A percentile compares a stretch with the other conserved stretches of the same genome.
Evolutionary conservation across 2,888 invertebrate genomes (phyloP).

Genomic region (Masnerella sp.): DNA sequence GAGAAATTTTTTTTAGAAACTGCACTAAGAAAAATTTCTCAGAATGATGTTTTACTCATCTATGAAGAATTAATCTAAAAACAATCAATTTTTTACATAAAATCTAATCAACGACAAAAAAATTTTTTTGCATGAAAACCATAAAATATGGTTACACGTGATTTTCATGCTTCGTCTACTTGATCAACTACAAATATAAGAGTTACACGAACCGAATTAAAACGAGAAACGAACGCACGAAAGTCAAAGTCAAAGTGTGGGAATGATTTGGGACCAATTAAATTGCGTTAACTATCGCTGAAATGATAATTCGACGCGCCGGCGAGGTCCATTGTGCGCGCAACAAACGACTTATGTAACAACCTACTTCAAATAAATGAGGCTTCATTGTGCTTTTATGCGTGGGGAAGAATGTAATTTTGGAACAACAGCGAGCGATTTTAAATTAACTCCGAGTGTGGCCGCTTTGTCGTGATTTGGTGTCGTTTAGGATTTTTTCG

Average conservation of each 20-base stretch:
- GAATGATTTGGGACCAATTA: slow-evolving; percentile 50
- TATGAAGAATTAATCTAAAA: no score
- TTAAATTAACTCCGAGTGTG: slow-evolving; percentile 39
- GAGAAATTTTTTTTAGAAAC: no score
- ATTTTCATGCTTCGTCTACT: background rate
- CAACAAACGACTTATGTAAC: slow-evolving; percentile 52
- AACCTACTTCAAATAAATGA: slow-evolving; percentile 47
- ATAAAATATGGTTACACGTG: slow-evolving; percentile 11
- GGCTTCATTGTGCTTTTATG: slow-evolving; percentile 43
- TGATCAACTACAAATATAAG: slow-evolving; percentile 18
- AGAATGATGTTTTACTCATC: no score
- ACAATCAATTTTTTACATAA: no score
- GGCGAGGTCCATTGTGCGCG: slow-evolving; percentile 31
- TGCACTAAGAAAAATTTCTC: no score
- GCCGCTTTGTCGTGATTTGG: slow-evolving; percentile 21
- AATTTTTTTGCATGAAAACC: slow-evolving; percentile 3
- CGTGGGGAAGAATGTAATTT: slow-evolving; percentile 46
- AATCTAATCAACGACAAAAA: no score
- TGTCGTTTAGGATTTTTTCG: slow-evolving; percentile 10
- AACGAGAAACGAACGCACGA: slow-evolving; percentile 26
- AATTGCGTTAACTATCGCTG: slow-evolving; percentile 46
- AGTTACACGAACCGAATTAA: slow-evolving; percentile 27
- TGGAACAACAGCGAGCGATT: slow-evolving; percentile 43
- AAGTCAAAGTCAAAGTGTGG: slow-evolving; percentile 37
- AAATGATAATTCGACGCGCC: slow-evolving; percentile 52